Evolutionary conservation across 2,113 vertebrate species (phyloP).

Genomic region (Larimichthys crocea): DNA sequence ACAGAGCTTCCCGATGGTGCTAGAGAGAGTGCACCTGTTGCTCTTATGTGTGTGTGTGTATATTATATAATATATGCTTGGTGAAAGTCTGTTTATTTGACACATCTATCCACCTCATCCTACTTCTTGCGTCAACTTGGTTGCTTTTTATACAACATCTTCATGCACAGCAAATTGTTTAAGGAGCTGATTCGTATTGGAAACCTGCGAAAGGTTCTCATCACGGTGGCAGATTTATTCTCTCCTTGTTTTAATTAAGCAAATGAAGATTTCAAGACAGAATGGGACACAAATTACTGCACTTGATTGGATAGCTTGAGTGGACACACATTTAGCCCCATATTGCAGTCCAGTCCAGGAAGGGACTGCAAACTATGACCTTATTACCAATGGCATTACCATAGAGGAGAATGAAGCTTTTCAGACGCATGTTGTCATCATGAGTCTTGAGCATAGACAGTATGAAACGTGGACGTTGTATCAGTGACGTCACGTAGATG

Average conservation of each 20-base stretch:
- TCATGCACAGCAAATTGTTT: neutral
- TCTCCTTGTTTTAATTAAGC: conserved; percentile 28
- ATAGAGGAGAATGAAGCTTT: neutral
- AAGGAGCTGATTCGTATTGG: conserved; percentile 9
- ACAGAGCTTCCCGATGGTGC: too few relatives aligned
- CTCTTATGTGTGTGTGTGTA: too few relatives aligned
- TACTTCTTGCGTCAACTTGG: too few relatives aligned
- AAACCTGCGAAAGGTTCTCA: conserved; percentile 17
- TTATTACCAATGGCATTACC: neutral
- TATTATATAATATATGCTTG: too few relatives aligned
- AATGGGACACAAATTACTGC: conserved; percentile 28
- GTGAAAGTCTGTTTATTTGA: too few relatives aligned
- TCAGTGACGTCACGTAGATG: too few relatives aligned
- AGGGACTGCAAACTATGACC: too few relatives aligned
- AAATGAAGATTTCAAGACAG: conserved; percentile 40
- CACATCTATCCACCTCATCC: too few relatives aligned
- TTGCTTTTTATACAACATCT: too few relatives aligned
- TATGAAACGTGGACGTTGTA: too few relatives aligned
- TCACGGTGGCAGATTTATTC: neutral
- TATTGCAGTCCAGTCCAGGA: neutral
- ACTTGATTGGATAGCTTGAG: conserved; percentile 31
- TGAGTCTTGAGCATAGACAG: neutral
- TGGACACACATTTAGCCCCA: conserved; percentile 1
- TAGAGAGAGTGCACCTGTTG: too few relatives aligned
- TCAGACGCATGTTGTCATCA: neutral